phyloP scores from a whole-genome alignment of 2,888 invertebrate genomes.

The Unio pictorum region DNA sequence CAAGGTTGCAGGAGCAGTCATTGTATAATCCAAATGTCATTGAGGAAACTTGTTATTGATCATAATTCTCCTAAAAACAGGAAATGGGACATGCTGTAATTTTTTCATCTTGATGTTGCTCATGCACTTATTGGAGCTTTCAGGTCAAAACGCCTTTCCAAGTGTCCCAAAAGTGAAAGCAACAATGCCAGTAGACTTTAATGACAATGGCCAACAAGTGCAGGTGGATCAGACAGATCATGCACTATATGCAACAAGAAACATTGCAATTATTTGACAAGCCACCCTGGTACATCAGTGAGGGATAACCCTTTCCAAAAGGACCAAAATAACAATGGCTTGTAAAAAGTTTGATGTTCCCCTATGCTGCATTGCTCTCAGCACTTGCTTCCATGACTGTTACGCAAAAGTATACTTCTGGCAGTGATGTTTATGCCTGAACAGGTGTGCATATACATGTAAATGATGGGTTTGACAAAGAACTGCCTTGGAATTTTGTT shows the following conservation, averaged over 20 bases:
- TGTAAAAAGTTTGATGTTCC: no score
- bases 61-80: slow-evolving; percentile 7
- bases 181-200: background rate
- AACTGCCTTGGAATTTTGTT: no score
- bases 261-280: background rate
- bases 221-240: slow-evolving; percentile 1
- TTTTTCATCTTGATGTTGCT: background rate
- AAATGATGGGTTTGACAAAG: no score
- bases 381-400: no score
- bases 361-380: no score
- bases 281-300: no score
- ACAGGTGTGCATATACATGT: no score
- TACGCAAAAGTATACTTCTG: no score
- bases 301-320: no score
- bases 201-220: background rate
- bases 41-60: slow-evolving; percentile 7
- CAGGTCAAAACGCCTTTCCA: slow-evolving; percentile 1
- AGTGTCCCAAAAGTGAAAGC: background rate
- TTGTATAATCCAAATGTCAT: slow-evolving; percentile 16
- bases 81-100: slow-evolving; percentile 9
- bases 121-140: slow-evolving; percentile 3
- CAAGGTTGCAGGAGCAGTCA: slow-evolving; percentile 5
- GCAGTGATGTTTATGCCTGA: no score
- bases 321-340: no score
- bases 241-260: slow-evolving; percentile 15